Conservation (phyloP, 1,140 invertebrate genomes). For the Scaptodrosophila lebanonensis region DNA sequence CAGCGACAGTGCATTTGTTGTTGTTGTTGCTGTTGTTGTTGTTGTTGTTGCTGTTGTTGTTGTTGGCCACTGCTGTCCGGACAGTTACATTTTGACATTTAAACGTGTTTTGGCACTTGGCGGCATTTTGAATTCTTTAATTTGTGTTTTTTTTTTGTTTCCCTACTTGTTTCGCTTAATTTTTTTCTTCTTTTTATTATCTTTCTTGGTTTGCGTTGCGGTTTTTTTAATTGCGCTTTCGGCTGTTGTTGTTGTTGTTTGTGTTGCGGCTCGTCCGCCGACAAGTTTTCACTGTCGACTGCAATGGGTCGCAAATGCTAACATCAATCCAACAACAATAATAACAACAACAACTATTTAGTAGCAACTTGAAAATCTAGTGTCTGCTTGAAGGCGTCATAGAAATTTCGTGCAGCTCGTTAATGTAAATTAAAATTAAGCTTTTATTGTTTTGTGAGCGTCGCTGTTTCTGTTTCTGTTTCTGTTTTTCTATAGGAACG, state of each 20-base stretch:
- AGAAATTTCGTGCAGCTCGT: constrained; percentile 41
- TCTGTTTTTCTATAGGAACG: no score
- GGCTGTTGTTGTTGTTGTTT: constrained; percentile 16
- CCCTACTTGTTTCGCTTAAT: neutral
- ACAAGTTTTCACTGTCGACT: constrained; percentile 36
- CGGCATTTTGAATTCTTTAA: constrained; percentile 32
- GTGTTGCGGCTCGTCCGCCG: neutral
- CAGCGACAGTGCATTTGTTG: constrained; percentile 41
- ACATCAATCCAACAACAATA: constrained; percentile 24
- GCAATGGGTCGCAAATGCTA: constrained; percentile 8
- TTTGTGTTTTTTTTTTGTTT: neutral
- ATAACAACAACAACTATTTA: constrained; percentile 2
- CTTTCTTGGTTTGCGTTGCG: constrained; percentile 62
- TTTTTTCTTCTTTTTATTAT: constrained; percentile 53
- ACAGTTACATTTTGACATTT: constrained; percentile 69
- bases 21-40: constrained; percentile 19
- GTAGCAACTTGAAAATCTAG: constrained; percentile 40
- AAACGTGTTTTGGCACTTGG: constrained; percentile 71
- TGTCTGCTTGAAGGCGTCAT: constrained; percentile 34
- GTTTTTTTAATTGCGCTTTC: constrained; percentile 27
- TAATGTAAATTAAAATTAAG: constrained; percentile 47
- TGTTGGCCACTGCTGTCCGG: constrained; percentile 14
- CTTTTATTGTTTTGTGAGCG: constrained; percentile 31
- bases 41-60: constrained; percentile 10
- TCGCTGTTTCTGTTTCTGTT: no score